Percentiles rank a stretch among this genome's conserved stretches.
These are phyloP conservation scores for Cryptotis parvus DNA, from an alignment of 2,113 vertebrate species.

Conservation along the genomic window DNA sequence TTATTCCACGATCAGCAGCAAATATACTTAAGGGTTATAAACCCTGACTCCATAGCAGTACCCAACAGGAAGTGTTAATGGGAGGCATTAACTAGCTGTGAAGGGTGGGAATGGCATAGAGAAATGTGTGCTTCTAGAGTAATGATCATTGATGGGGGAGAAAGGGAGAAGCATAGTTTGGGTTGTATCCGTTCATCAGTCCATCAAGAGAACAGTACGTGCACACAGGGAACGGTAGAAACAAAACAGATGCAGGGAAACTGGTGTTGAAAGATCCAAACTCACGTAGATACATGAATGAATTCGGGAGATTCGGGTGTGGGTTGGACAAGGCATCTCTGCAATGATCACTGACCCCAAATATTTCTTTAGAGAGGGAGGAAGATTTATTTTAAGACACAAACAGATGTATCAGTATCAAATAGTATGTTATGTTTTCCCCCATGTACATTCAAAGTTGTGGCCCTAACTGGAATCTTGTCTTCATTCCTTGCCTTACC, in stretches of 20 bases:
- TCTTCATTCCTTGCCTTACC: constrained; percentile 64
- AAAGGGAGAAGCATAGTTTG: not conserved
- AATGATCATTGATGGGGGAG: not conserved
- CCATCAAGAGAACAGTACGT: not conserved
- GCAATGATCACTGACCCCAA: not conserved
- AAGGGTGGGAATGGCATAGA: not conserved
- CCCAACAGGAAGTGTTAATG: not conserved
- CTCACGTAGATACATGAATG: not conserved
- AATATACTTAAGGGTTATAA: not conserved
- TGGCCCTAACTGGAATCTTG: constrained; percentile 45
- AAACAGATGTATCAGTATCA: constrained; percentile 36
- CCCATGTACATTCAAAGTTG: constrained; percentile 49
- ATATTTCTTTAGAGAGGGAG: not conserved
- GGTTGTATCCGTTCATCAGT: not conserved
- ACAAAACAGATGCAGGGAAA: constrained; percentile 18
- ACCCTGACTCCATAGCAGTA: not conserved
- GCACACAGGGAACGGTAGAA: not conserved
- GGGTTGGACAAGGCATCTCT: not conserved
- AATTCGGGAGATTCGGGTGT: not conserved
- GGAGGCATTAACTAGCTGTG: not conserved
- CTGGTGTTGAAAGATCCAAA: not conserved
- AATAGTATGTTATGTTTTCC: constrained; percentile 30
- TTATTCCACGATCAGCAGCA: not conserved
- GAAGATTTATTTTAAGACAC: constrained; percentile 38
- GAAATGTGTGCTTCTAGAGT: not conserved